A percentile compares a stretch with the other conserved stretches of the same genome.
phyloP scores from a whole-genome alignment of 2,888 invertebrate genomes.

The Mesorhabditis sp. region DNA sequence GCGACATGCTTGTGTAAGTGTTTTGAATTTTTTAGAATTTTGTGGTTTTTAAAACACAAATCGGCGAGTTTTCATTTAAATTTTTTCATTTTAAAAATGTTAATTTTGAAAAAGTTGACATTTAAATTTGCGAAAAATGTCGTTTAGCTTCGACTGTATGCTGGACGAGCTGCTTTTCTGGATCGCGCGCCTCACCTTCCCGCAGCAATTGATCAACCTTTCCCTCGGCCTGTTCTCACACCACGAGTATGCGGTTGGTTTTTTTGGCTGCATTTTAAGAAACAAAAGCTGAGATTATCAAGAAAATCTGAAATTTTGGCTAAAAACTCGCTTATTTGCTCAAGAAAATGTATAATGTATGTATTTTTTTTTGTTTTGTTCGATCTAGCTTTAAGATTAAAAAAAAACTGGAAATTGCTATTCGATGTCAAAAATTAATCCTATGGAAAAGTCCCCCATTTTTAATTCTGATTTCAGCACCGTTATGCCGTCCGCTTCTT shows the following conservation, averaged over 20 bases:
- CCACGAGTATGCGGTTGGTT: slow-evolving; percentile 29
- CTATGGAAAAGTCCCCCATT: no score
- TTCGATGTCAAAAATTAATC: no score
- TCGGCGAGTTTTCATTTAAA: no score
- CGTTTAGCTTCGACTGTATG: slow-evolving; percentile 15
- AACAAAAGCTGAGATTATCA: not conserved
- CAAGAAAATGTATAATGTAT: no score
- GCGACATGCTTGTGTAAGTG: no score
- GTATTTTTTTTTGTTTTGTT: no score
- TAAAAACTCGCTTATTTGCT: no score
- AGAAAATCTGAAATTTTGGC: not conserved
- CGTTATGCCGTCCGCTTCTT: slow-evolving; percentile 34
- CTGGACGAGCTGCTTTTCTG: slow-evolving; percentile 51
- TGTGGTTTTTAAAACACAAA: no score
- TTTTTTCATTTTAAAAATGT: not conserved
- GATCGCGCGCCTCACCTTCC: slow-evolving; percentile 40
- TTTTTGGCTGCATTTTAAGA: not conserved
- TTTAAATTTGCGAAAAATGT: not conserved
- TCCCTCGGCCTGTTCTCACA: slow-evolving; percentile 37
- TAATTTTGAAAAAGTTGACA: not conserved
- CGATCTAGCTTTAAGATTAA: no score
- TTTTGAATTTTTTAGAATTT: no score
- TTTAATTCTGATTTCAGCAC: slow-evolving; percentile 20
- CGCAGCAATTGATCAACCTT: slow-evolving; percentile 47
- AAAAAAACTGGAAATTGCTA: no score